Conservation (phyloP, 2,113 vertebrate species). For the Erpornis zantholeuca region DNA sequence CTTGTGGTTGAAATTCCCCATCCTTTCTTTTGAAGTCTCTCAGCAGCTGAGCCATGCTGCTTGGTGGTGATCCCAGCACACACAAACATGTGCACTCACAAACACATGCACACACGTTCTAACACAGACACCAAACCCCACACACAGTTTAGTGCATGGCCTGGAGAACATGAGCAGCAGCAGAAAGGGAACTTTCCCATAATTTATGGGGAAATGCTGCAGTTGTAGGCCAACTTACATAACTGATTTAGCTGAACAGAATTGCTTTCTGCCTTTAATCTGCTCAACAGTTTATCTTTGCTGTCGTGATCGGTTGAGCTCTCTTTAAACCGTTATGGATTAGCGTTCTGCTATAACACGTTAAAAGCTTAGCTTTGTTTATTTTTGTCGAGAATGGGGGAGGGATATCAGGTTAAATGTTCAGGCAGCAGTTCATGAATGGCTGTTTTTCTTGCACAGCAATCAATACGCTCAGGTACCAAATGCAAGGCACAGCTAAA, state of each 20-base stretch:
- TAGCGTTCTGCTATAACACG: constrained; percentile 36
- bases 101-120: rapidly evolving
- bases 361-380: constrained; percentile 60
- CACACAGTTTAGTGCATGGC: neutral
- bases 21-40: neutral
- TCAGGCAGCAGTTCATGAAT: constrained; percentile 1
- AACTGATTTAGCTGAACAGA: constrained; percentile 43
- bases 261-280: constrained; percentile 68
- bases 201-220: neutral
- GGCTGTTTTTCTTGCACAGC: neutral
- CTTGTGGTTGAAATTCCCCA: neutral
- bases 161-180: neutral
- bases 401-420: constrained; percentile 20
- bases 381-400: constrained; percentile 56
- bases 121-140: neutral
- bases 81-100: neutral
- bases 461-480: neutral
- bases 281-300: constrained; percentile 66
- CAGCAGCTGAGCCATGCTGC: neutral
- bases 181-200: neutral
- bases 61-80: neutral
- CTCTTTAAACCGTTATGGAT: constrained; percentile 57
- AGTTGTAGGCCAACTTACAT: constrained; percentile 39
- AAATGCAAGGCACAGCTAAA: neutral
- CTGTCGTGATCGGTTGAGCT: constrained; percentile 35